A percentile compares a stretch with the other conserved stretches of the same genome.
Conservation (phyloP, 2,888 invertebrate species). For the Kryphioiulus occultus region DNA sequence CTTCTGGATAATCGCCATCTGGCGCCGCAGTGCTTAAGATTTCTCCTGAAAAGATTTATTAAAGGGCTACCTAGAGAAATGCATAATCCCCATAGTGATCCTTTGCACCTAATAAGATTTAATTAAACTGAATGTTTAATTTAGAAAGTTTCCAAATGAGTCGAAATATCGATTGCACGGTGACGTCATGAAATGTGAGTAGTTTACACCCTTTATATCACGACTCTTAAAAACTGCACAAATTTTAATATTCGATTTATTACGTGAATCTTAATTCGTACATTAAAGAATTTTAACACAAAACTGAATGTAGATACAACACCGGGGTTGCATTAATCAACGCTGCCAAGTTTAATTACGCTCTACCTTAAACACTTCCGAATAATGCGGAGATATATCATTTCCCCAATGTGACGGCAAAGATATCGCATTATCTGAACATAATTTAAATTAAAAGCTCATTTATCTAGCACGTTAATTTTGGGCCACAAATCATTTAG, state of each 20-base stretch:
- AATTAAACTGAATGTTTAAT: constrained; percentile 27
- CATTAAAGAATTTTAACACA: background rate
- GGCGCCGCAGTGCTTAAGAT: background rate
- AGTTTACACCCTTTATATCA: background rate
- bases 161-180: background rate
- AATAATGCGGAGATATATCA: constrained; percentile 33
- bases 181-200: background rate
- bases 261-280: background rate
- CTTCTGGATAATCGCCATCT: background rate
- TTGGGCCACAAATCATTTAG: background rate
- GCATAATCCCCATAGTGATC: constrained; percentile 1
- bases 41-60: background rate
- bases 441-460: constrained; percentile 25
- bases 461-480: constrained; percentile 15
- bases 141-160: background rate
- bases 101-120: constrained; percentile 40
- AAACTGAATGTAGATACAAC: background rate
- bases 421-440: constrained; percentile 21
- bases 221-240: background rate
- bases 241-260: background rate
- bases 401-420: background rate
- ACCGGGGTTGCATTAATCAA: constrained; percentile 7
- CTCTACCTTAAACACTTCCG: background rate
- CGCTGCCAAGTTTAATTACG: background rate
- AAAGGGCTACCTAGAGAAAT: background rate